Conservation (phyloP, 2,113 vertebrate genomes). For the Narcine bancroftii region DNA sequence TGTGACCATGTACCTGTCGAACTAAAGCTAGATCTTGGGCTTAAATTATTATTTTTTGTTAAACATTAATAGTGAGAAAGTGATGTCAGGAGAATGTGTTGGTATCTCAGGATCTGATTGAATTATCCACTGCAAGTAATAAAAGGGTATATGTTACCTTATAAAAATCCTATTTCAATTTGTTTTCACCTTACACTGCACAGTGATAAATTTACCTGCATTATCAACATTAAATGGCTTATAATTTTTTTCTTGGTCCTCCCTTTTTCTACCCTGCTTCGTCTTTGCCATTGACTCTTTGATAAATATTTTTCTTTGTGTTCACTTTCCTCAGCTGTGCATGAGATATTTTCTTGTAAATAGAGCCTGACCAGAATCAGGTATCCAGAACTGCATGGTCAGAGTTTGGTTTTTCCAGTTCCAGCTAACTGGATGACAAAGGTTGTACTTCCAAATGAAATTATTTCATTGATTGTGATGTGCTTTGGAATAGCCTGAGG, state of each 20-base stretch:
- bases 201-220: not conserved
- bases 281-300: not conserved
- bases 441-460: not conserved
- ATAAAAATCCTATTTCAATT: not conserved
- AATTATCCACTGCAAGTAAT: not conserved
- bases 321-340: not conserved
- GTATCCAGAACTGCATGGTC: not conserved
- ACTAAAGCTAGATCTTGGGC: not conserved
- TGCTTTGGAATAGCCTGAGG: not conserved
- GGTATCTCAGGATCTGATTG: not conserved
- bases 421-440: not conserved
- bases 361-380: too few species aligned
- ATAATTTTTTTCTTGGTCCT: not conserved
- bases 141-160: not conserved
- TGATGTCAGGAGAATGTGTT: not conserved
- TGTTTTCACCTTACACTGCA: not conserved
- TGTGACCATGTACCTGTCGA: not conserved
- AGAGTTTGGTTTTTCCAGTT: not conserved
- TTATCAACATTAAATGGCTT: not conserved
- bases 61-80: not conserved
- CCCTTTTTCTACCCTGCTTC: not conserved
- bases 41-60: not conserved
- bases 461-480: not conserved
- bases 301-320: not conserved
- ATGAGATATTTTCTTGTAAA: not conserved